A percentile compares a stretch with the other conserved stretches of the same genome.
These are phyloP conservation scores for Anthopleura xanthogrammica DNA, from an alignment of 92 coral and sea anemone species.

Conservation along the genomic window DNA sequence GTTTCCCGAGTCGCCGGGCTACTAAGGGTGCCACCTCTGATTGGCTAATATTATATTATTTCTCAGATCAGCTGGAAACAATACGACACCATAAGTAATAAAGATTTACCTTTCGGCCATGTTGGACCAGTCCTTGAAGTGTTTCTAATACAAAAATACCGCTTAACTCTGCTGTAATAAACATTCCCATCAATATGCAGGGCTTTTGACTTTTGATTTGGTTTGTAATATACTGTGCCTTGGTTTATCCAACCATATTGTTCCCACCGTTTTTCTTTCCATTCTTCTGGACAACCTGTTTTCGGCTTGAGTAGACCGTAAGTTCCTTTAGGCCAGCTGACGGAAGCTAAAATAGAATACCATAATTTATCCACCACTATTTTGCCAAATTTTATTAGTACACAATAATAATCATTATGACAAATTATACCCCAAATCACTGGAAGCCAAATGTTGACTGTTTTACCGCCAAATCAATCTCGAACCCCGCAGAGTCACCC, in stretches of 20 bases:
- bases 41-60: too few relatives aligned
- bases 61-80: too few relatives aligned
- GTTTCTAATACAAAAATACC: conserved; percentile 29
- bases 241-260: conserved; percentile 44
- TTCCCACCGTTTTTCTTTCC: conserved; percentile 28
- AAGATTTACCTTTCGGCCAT: conserved; percentile 23
- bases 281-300: conserved; percentile 47
- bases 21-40: too few relatives aligned
- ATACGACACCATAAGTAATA: neutral
- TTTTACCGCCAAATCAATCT: too few relatives aligned
- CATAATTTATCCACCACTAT: too few relatives aligned
- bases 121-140: neutral
- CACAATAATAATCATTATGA: too few relatives aligned
- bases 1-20: too few relatives aligned
- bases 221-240: conserved; percentile 15
- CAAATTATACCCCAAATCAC: too few relatives aligned
- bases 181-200: conserved; percentile 44
- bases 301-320: conserved; percentile 47
- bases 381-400: too few relatives aligned
- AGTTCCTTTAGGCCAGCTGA: conserved; percentile 43
- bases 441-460: too few relatives aligned
- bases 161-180: neutral
- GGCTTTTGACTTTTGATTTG: neutral
- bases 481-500: too few relatives aligned
- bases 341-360: too few relatives aligned